phyloP scores from a whole-genome alignment of 92 coral and sea anemone species.

The Ricordea florida region DNA sequence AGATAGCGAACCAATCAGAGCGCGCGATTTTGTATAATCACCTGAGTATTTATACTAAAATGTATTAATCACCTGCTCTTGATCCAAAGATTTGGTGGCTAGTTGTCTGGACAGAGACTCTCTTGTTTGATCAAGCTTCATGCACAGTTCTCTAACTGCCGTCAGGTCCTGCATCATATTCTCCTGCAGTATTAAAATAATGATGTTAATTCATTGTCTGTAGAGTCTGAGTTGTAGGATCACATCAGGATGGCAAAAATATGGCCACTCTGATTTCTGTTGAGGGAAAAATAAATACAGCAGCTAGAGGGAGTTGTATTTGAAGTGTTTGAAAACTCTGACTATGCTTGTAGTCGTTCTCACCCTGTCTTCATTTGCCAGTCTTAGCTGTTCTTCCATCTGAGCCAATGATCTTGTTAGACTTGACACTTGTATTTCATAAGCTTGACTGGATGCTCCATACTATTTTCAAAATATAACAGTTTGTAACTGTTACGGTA shows the following conservation, averaged over 20 bases:
- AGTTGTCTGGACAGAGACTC: constrained; percentile 94
- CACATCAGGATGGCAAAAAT: no score
- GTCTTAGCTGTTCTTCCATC: constrained; percentile 99
- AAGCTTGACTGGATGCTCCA: constrained; percentile 76
- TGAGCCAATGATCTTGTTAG: constrained; percentile 93
- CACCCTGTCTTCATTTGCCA: constrained; percentile 97
- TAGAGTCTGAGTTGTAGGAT: no score
- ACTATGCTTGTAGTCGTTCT: no score
- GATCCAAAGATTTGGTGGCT: constrained; percentile 89
- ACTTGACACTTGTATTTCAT: constrained; percentile 92
- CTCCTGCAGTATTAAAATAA: constrained; percentile 61
- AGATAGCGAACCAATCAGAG: no score
- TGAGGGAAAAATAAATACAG: no score
- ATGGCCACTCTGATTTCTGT: no score
- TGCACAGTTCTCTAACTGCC: constrained; percentile 95
- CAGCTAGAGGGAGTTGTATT: no score
- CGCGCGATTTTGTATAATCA: no score
- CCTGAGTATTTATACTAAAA: no score
- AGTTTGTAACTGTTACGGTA: no score
- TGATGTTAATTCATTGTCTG: no score
- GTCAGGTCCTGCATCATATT: constrained; percentile 85
- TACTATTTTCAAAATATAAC: constrained; percentile 67
- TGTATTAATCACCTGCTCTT: constrained; percentile 89
- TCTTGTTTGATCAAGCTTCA: constrained; percentile 93
- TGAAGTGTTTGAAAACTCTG: no score